Conservation (phyloP, 1,140 invertebrate genomes). For the Zaprionus nigranus region DNA sequence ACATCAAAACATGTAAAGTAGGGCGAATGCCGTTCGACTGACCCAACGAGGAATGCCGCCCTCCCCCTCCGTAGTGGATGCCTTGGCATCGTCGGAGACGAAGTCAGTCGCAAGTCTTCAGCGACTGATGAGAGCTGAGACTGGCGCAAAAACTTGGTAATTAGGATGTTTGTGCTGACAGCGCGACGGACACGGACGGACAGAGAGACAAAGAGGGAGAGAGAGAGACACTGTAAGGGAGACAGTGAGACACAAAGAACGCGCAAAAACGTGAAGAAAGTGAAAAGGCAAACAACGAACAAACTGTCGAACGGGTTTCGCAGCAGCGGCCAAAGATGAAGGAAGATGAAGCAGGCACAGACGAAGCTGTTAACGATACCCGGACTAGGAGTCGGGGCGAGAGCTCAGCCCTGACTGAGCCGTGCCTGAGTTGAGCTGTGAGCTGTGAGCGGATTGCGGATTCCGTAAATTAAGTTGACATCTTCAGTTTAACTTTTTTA, state of each 20-base stretch:
- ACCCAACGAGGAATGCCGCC: slow-evolving; percentile 61
- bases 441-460: slow-evolving; percentile 6
- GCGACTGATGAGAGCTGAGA: slow-evolving; percentile 34
- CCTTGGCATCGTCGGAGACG: background rate
- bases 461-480: slow-evolving; percentile 75
- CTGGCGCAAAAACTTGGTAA: slow-evolving; percentile 77
- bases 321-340: background rate
- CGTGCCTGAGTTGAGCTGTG: background rate
- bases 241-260: slow-evolving; percentile 13
- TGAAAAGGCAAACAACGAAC: slow-evolving; percentile 39
- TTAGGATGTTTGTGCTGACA: slow-evolving; percentile 80
- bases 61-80: slow-evolving; percentile 5
- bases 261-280: slow-evolving; percentile 34
- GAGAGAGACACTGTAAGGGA: background rate
- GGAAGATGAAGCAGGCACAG: background rate
- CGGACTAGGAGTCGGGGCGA: too few species aligned
- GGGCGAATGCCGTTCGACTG: slow-evolving; percentile 65
- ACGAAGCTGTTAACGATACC: background rate
- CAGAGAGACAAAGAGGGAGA: slow-evolving; percentile 15
- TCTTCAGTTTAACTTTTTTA: slow-evolving; percentile 79
- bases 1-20: slow-evolving; percentile 80
- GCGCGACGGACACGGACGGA: slow-evolving; percentile 33
- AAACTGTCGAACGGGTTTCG: slow-evolving; percentile 26
- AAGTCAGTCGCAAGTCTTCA: background rate
- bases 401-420: background rate